phyloP scores from a whole-genome alignment of 2,113 vertebrate species.

The Cochlearius cochlearius region DNA sequence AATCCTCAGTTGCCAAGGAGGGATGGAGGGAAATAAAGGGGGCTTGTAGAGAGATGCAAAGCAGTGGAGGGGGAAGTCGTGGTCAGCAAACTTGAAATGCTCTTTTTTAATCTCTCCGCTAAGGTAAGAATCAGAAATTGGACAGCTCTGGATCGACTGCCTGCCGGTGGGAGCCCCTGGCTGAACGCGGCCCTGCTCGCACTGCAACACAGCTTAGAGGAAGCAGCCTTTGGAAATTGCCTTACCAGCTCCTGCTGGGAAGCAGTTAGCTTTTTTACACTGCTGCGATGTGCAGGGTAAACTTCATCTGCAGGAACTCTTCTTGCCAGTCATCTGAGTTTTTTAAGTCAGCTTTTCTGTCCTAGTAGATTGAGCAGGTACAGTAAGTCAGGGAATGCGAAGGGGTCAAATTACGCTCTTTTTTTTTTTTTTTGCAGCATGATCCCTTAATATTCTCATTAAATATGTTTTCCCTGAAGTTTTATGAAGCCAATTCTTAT shows the following conservation, averaged over 20 bases:
- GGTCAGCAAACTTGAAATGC: neutral
- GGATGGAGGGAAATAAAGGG: neutral
- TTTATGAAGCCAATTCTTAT: neutral
- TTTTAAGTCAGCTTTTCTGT: neutral
- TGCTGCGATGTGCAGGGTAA: accelerated
- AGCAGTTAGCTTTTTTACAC: neutral
- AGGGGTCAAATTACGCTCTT: neutral
- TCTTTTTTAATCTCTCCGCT: neutral
- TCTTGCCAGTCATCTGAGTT: neutral
- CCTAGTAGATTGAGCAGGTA: neutral
- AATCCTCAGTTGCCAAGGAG: neutral
- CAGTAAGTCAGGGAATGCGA: neutral
- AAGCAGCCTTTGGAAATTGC: neutral
- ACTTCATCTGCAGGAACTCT: neutral
- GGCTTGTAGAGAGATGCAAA: neutral
- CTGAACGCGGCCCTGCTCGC: accelerated
- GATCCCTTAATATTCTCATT: neutral
- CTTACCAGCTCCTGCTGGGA: neutral
- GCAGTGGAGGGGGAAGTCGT: neutral
- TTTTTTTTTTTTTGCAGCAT: neutral
- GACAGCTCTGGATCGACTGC: neutral
- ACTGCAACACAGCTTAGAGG: neutral
- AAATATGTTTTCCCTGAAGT: neutral
- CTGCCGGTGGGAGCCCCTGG: neutral
- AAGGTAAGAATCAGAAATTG: neutral